Evolutionary conservation across 1,140 invertebrate species (phyloP).

Genomic region (Papilio glaucus): DNA sequence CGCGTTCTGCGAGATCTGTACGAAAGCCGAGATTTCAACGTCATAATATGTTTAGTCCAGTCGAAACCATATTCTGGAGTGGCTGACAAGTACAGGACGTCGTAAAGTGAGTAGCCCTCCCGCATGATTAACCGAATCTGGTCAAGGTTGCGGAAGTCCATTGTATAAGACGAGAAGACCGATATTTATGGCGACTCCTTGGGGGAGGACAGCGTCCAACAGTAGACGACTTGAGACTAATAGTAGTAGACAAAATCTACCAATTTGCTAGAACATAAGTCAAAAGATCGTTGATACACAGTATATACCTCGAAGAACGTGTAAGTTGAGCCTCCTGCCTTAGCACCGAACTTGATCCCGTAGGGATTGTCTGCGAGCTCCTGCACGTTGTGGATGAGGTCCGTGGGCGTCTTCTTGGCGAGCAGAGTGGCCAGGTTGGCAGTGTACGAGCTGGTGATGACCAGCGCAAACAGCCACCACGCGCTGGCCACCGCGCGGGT

Average conservation of each 20-base stretch:
- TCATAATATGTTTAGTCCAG: no score
- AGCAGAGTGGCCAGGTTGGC: conserved; percentile 98
- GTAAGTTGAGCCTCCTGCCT: conserved; percentile 91
- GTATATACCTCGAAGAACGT: conserved; percentile 93
- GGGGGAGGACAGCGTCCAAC: no score
- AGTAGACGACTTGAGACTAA: neutral
- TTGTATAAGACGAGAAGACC: no score
- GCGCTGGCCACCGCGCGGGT: conserved; percentile 90
- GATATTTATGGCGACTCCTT: no score
- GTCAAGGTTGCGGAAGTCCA: no score
- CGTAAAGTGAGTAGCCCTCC: no score
- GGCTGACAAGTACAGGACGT: no score
- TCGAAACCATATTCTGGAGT: no score
- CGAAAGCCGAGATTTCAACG: no score
- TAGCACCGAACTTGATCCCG: conserved; percentile 93
- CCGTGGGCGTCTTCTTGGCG: conserved; percentile 92
- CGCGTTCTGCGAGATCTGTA: conserved; percentile 85
- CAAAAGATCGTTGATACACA: neutral
- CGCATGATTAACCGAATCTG: no score
- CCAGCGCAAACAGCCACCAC: conserved; percentile 98
- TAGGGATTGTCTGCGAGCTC: conserved; percentile 90
- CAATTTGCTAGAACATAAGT: no score
- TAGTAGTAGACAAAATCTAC: no score
- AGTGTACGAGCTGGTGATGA: conserved; percentile 98
- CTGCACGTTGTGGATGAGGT: conserved; percentile 92